Base-by-base conservation (phyloP, 2,113 vertebrate species). In the Buteo buteo region DNA sequence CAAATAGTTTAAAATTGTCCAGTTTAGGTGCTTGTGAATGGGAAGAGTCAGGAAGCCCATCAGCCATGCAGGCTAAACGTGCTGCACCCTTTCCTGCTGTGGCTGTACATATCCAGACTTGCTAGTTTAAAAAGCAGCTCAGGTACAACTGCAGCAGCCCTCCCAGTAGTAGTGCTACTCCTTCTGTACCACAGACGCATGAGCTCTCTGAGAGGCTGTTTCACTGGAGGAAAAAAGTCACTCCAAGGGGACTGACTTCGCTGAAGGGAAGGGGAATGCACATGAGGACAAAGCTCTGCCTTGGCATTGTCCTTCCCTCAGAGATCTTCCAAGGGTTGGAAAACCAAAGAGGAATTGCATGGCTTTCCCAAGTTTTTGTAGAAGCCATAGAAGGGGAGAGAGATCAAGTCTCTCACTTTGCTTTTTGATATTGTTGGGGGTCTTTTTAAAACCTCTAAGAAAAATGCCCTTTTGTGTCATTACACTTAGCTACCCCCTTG, bases 281-380 rank as follows among this genome's bases (percentile, higher is more conserved):
- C 6, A 4, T 0, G 0, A 62, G 24, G 5, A 38, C 62, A 52
- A 61, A 85, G 20, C 9, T 82, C 45, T 88, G 50, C 4, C 2
- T 66, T 93, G 34, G 10, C 20, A 61, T 85, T 82, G 14, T 26
- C 16, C 44, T 58, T 50, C 42, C 32, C 14, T 93, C 38, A 58
- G 66, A 62, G 21, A 19, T 66, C 86, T 79, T 83, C 47, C 32
- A 83, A 18, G 52, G 52, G 8, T 3, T 80, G n/a, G 52, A 65
- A 92, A 62, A 67, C 11, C 21, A 24, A 61, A 29, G 20, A 82
- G 10, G 28, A 88, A 26, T 49, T 82, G 16, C 10, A 10, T 57
- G 59, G 20, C 59, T 70, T 82, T 64, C 65, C 55, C 31, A 57
- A 5, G 34, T 28, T 82, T 55, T 47, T 64, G 11, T 7, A 58